Percentiles rank a stretch among this genome's conserved stretches.
phyloP scores from a whole-genome alignment of 2,113 vertebrate species.

The Apaloderma vittatum region DNA sequence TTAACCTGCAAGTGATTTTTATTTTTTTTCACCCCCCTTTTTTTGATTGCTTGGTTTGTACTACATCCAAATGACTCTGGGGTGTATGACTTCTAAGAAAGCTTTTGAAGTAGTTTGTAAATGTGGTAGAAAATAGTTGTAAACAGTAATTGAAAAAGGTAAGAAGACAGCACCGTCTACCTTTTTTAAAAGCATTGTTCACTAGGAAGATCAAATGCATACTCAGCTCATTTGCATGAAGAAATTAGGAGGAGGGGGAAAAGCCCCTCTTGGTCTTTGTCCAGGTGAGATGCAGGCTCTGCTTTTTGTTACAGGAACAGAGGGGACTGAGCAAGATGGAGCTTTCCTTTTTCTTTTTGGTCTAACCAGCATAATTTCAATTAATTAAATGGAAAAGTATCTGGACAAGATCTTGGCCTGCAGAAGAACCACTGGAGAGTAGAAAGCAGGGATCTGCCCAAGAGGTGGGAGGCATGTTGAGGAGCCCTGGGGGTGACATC shows the following conservation, averaged over 20 bases:
- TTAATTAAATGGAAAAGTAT: neutral
- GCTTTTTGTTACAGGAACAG: rapidly evolving
- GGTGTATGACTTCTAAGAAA: neutral
- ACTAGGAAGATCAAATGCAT: neutral
- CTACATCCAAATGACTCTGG: neutral
- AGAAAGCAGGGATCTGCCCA: neutral
- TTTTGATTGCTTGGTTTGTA: neutral
- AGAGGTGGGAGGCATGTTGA: neutral
- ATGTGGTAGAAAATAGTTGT: neutral
- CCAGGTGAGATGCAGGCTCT: neutral
- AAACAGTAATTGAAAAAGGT: conserved; percentile 51
- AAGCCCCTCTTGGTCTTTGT: neutral
- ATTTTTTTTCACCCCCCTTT: neutral
- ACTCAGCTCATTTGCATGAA: neutral
- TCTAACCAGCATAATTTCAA: neutral
- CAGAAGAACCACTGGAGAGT: neutral
- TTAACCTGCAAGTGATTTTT: conserved; percentile 12
- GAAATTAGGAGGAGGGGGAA: neutral
- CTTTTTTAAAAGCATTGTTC: neutral
- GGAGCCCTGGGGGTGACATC: neutral
- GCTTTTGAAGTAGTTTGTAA: conserved; percentile 31
- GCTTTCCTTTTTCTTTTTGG: neutral
- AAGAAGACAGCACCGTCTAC: conserved; percentile 4
- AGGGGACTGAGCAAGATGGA: neutral
- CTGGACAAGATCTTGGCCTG: neutral